Conservation (phyloP, 1,140 invertebrate species). For the Lasaia peninsularis region DNA sequence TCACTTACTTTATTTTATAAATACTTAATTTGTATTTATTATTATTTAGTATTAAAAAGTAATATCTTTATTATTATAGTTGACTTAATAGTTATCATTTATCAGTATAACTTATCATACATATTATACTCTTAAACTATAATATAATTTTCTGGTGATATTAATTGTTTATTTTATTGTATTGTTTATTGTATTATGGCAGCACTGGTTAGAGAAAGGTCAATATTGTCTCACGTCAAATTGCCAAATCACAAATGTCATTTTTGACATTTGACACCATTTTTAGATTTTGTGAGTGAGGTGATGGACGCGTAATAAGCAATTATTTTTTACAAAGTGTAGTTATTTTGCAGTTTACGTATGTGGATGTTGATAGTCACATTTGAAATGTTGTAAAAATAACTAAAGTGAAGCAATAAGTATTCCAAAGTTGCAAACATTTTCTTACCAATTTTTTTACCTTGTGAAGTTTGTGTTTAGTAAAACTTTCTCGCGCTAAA, state of each 20-base stretch:
- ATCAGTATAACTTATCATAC: too few relatives aligned
- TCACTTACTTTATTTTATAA: too few relatives aligned
- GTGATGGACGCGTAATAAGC: not conserved
- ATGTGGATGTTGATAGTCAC: not conserved
- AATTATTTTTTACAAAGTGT: not conserved
- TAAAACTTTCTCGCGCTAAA: slow-evolving; percentile 11
- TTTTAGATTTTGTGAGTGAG: not conserved
- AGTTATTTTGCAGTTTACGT: not conserved
- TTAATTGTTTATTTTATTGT: too few relatives aligned
- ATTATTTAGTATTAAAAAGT: too few relatives aligned
- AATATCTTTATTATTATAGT: too few relatives aligned
- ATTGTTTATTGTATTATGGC: too few relatives aligned
- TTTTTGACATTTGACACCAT: not conserved
- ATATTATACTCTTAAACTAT: too few relatives aligned
- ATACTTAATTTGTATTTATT: too few relatives aligned
- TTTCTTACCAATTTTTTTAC: not conserved
- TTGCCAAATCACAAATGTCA: slow-evolving; percentile 1
- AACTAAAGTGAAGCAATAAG: not conserved
- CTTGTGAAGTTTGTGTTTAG: not conserved
- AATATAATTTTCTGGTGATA: too few relatives aligned
- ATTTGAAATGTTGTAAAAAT: not conserved
- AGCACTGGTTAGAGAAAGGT: too few relatives aligned
- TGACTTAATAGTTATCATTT: too few relatives aligned
- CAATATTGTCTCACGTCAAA: not conserved
- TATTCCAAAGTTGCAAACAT: not conserved